phyloP scores from a whole-genome alignment of 1,140 invertebrate species.

The Bradysia coprophila region DNA sequence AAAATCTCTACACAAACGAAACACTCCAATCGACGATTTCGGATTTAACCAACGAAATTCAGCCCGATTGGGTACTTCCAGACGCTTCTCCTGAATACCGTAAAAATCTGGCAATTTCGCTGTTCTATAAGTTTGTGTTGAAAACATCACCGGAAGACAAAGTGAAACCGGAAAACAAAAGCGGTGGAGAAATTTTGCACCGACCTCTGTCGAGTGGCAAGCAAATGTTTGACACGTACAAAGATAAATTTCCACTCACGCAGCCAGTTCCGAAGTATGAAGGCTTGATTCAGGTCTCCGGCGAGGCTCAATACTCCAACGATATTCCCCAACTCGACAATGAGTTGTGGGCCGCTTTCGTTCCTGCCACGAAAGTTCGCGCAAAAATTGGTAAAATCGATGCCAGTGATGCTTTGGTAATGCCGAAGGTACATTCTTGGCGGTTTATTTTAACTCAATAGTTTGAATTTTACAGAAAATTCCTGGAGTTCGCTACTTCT shows the following conservation, averaged over 20 bases:
- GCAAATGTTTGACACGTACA: conserved; percentile 46
- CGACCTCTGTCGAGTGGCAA: conserved; percentile 43
- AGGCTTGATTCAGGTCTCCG: conserved; percentile 42
- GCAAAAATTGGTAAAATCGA: conserved; percentile 35
- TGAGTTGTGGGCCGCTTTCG: conserved; percentile 46
- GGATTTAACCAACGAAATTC: conserved; percentile 35
- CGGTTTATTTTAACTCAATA: too few species aligned
- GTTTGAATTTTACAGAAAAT: conserved; percentile 27
- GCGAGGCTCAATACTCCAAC: conserved; percentile 46
- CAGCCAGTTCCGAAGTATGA: conserved; percentile 55
- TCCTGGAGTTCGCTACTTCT: conserved; percentile 49
- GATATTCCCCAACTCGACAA: conserved; percentile 33
- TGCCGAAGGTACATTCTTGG: too few species aligned
- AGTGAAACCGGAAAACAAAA: conserved; percentile 17
- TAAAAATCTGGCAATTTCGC: conserved; percentile 38
- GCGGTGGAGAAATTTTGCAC: conserved; percentile 29
- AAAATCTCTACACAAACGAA: conserved; percentile 27
- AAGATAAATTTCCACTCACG: conserved; percentile 45
- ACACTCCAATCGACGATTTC: conserved; percentile 33
- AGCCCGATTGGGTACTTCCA: conserved; percentile 38
- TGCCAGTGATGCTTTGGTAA: conserved; percentile 28
- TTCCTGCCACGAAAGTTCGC: conserved; percentile 30
- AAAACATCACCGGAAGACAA: conserved; percentile 23
- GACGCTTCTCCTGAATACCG: conserved; percentile 44
- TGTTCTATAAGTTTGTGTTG: conserved; percentile 56